Base-by-base conservation (phyloP, 2,113 vertebrate genomes). In the Cnemophilus loriae region DNA sequence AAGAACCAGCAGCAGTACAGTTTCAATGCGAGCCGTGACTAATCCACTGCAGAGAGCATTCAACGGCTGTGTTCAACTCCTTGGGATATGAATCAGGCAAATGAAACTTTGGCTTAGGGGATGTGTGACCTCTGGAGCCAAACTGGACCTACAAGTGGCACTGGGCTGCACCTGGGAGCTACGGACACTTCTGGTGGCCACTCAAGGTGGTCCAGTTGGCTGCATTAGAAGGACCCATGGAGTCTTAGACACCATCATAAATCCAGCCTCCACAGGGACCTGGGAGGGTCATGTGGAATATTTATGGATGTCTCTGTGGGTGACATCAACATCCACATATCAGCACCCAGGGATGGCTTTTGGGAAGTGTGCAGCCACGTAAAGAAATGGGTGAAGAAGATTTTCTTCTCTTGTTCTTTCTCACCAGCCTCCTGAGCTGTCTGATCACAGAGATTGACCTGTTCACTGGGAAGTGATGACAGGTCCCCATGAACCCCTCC, bases 21-120 rank as follows among this genome's bases (percentile, higher is more conserved):
- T 84, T 88, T 93, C 97, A 97, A 95, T 84, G 60, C 1, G 17
- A 98, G 98, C 88, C 97, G 73, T 93, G 95, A 97, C 87, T 96
- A 98, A 97, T 98, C 97, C 70, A 97, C 46, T 1, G 0, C 93
- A 50, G 96, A 98, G 88, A 84, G 67, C 71, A 94, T 97, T 89
- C 96, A 90, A 53, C 95, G 4, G 95, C 74, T 83, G 50, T 71
- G 84, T 95, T 91, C 92, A 81, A 16, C 92, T 60, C 65, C 23
- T 53, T 2, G 0, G 64, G 37, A 20, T 46, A 39, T 0, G 3
- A 39, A 44, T 67, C 55, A 55, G 83, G 68, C 30, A 89, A 67
- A 61, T 26, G 13, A 80, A 69, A 47, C 18, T 21, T 75, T 50
- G 80, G 27, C 35, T 83, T 28, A 37, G 69, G 49, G 49, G 16